Conservation (phyloP, 2,888 invertebrate genomes). For the Hoplodrina blanda region DNA sequence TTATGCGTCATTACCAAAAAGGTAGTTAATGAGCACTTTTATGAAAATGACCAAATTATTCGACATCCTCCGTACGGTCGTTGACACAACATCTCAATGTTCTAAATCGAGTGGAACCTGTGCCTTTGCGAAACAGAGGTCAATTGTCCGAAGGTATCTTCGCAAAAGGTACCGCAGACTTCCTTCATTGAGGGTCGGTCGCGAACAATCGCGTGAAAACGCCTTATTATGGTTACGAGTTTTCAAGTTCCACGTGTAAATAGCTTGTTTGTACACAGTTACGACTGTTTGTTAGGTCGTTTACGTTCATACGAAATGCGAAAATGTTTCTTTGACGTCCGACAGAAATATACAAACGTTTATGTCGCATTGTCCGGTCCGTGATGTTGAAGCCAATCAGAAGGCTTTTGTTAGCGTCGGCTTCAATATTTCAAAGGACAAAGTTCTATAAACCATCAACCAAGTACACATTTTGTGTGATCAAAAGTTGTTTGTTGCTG, state of each 20-base stretch:
- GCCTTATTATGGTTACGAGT: conserved; percentile 65
- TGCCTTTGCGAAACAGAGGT: conserved; percentile 56
- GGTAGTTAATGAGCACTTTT: conserved; percentile 80
- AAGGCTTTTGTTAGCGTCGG: conserved; percentile 73
- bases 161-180: conserved; percentile 56
- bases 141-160: conserved; percentile 54
- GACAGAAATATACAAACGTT: conserved; percentile 80
- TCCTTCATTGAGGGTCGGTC: conserved; percentile 50
- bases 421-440: conserved; percentile 71
- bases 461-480: conserved; percentile 55
- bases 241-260: conserved; percentile 67
- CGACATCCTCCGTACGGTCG: conserved; percentile 73
- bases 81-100: conserved; percentile 73
- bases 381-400: conserved; percentile 78
- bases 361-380: conserved; percentile 83
- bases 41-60: conserved; percentile 79
- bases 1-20: conserved; percentile 77
- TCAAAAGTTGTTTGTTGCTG: conserved; percentile 57
- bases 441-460: conserved; percentile 72
- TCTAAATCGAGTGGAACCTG: conserved; percentile 70
- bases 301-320: conserved; percentile 75
- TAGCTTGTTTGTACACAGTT: conserved; percentile 75
- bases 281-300: conserved; percentile 82
- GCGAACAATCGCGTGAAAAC: conserved; percentile 70
- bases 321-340: conserved; percentile 79